Conservation (phyloP, 1,140 invertebrate genomes). For the Drosophila subobscura region DNA sequence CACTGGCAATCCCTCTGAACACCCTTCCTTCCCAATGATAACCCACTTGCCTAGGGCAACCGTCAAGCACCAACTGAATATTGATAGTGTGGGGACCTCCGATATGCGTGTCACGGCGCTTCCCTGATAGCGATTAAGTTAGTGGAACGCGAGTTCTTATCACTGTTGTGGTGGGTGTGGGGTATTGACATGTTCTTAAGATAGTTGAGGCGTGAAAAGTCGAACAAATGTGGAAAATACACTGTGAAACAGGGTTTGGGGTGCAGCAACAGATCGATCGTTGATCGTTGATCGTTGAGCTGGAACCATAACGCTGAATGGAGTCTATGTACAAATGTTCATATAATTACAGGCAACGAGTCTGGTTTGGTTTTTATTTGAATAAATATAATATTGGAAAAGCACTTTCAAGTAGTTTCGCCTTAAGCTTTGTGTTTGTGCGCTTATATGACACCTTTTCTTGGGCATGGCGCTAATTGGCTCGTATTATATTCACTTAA, state of each 20-base stretch:
- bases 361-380: too few species aligned
- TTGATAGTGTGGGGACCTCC: background rate
- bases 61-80: conserved; percentile 17
- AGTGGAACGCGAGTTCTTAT: conserved; percentile 38
- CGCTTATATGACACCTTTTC: background rate
- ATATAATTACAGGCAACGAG: too few species aligned
- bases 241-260: background rate
- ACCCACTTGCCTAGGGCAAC: conserved; percentile 38
- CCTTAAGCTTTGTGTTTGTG: too few species aligned
- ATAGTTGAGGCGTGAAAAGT: conserved; percentile 20
- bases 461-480: conserved; percentile 18
- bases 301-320: too few species aligned
- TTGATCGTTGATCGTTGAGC: too few species aligned
- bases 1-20: background rate
- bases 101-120: conserved; percentile 24
- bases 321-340: too few species aligned
- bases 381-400: too few species aligned
- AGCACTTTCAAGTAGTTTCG: too few species aligned
- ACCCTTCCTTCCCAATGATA: conserved; percentile 7
- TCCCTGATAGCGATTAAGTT: conserved; percentile 40
- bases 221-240: background rate
- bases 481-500: background rate
- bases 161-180: conserved; percentile 7
- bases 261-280: too few species aligned
- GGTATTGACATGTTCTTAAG: conserved; percentile 13